A percentile compares a stretch with the other conserved stretches of the same genome.
phyloP scores from a whole-genome alignment of 1,140 invertebrate genomes.

The Lepidotrigona ventralis region DNA sequence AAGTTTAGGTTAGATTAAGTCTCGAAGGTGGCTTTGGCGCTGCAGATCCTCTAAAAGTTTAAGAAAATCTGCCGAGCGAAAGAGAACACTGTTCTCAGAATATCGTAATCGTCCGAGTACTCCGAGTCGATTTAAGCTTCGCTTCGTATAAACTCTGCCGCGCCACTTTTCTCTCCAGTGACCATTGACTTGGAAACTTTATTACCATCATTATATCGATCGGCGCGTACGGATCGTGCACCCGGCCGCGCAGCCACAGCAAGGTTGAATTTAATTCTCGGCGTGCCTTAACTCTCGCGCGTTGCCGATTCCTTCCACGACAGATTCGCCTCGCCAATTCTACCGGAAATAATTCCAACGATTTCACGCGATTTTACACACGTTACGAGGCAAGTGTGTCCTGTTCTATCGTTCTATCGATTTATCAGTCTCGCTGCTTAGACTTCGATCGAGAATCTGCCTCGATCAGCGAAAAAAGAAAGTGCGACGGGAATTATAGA shows the following conservation, averaged over 20 bases:
- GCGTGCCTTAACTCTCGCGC: not conserved
- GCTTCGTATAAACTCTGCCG: not conserved
- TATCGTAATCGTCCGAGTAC: not conserved
- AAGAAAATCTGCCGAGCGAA: too few species aligned
- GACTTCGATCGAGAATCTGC: not conserved
- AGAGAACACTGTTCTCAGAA: not conserved
- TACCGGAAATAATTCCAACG: not conserved
- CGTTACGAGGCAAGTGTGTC: not conserved
- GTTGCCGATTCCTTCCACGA: not conserved
- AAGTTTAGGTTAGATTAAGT: too few species aligned
- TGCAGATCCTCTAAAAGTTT: too few species aligned
- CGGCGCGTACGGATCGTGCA: not conserved
- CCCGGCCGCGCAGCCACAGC: not conserved
- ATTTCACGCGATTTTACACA: not conserved
- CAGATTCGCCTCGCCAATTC: not conserved
- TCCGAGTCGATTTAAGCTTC: not conserved
- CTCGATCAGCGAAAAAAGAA: not conserved
- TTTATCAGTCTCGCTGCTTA: not conserved
- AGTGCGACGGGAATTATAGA: not conserved
- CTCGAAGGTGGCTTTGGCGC: too few species aligned
- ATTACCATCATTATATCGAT: slow-evolving; percentile 55
- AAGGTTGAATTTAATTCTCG: slow-evolving; percentile 26
- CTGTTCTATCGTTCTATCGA: too few species aligned
- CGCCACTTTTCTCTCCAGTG: slow-evolving; percentile 19
- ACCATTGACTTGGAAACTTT: slow-evolving; percentile 45